Evolutionary conservation across 2,888 invertebrate genomes (phyloP).

Genomic region (Chouioia cunea): DNA sequence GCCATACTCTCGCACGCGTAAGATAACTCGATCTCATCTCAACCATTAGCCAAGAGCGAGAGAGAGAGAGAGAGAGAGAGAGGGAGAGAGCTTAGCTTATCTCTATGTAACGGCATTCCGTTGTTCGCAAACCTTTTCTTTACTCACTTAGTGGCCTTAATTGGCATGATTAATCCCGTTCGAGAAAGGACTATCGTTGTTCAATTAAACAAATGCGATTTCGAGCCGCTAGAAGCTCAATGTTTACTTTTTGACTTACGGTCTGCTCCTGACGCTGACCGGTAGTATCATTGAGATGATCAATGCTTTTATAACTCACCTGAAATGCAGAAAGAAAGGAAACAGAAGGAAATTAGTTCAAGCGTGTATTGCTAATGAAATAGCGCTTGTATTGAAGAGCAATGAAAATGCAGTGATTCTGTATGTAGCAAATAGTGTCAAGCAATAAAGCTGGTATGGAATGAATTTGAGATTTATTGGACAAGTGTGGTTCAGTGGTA

Average conservation of each 20-base stretch:
- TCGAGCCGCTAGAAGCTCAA: neutral
- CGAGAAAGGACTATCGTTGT: conserved; percentile 3
- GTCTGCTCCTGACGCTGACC: too few species aligned
- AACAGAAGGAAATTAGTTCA: too few species aligned
- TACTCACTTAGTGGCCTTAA: conserved; percentile 27
- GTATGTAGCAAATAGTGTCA: too few species aligned
- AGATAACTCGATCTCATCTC: too few species aligned
- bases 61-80: conserved; percentile 8
- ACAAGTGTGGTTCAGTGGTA: neutral
- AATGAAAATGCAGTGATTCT: too few species aligned
- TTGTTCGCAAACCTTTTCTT: conserved; percentile 3
- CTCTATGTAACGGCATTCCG: conserved; percentile 18
- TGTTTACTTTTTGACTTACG: conserved; percentile 15
- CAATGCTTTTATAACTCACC: conserved; percentile 20
- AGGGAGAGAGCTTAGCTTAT: conserved; percentile 1
- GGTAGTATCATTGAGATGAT: neutral
- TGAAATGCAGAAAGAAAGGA: conserved; percentile 22
- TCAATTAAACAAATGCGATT: neutral
- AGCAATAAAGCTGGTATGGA: too few species aligned
- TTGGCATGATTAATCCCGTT: conserved; percentile 28
- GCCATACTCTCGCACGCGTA: too few species aligned
- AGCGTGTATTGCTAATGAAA: too few species aligned
- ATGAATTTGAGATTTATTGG: too few species aligned
- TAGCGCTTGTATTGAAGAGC: too few species aligned
- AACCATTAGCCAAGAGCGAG: neutral